Base-by-base conservation (phyloP, 2,888 invertebrate species). In the Poecilus cupreus region DNA sequence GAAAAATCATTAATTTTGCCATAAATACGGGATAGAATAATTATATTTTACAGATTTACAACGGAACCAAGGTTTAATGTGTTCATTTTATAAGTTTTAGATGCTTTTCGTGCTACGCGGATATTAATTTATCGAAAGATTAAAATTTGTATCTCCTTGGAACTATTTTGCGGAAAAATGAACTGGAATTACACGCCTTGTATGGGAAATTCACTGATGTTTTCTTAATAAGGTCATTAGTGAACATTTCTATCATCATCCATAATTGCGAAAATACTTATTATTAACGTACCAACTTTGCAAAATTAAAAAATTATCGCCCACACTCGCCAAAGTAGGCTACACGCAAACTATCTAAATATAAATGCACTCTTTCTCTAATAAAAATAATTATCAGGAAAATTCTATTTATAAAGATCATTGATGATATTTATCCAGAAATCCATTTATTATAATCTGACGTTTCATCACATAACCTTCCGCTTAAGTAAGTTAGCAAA, bases 1-100 rank as follows among this genome's bases (percentile, higher is more conserved):
- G 87, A 88, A 88, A 87, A 87, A 88, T 88, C 88, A 87, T 88
- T 88, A 88, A 87, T 87, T 87, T 85, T 84, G 84, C 86, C 82
- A 87, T 88, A 87, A 87, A 87, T 86, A 86, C 85, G 85, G 84
- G 84, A 87, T 85, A 85, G 84, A 84, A 86, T 86, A 87, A 87
- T 87, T 86, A 86, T 85, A 83, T 85, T 85, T 85, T 84, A 85
- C 84, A 83, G 86, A 85, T 85, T 85, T 85, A 37, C 80, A 72
- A 18, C 80, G 24, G 54, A 70, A 80, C 80, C 22, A 54, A 39
- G 70, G 20, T 54, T 72, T 80, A 80, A 80, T 72, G 70, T 72
- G 70, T 72, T 54, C 70, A 57, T 80, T 37, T 80, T 74, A 32
- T 60, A 81, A 81, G 81, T 81, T 81, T 81, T 81, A 60, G 60